phyloP scores from a whole-genome alignment of 2,888 invertebrate genomes.

The Eudasyphora cyanicolor region DNA sequence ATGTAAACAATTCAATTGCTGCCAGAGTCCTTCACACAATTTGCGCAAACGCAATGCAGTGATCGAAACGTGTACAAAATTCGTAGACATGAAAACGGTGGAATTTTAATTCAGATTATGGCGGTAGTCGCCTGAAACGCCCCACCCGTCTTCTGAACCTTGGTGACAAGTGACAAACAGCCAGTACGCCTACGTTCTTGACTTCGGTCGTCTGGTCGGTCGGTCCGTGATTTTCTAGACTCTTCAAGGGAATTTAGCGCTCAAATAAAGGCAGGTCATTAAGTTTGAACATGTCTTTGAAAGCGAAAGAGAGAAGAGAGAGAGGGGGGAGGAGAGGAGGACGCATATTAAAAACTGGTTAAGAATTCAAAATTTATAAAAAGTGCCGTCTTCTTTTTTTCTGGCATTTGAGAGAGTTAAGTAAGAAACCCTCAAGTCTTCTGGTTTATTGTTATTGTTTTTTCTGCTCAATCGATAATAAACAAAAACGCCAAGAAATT shows the following conservation, averaged over 20 bases:
- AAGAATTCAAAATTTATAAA: slow-evolving; percentile 6
- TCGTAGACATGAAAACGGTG: not conserved
- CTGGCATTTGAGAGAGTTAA: not conserved
- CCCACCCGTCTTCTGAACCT: slow-evolving; percentile 56
- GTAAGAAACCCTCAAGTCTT: not conserved
- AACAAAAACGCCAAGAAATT: too few relatives aligned
- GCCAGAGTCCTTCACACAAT: slow-evolving; percentile 61
- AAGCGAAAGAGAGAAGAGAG: too few relatives aligned
- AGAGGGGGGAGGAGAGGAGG: too few relatives aligned
- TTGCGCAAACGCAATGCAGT: slow-evolving; percentile 1
- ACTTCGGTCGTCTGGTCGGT: not conserved
- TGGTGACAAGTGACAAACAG: slow-evolving; percentile 53
- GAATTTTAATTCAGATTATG: not conserved
- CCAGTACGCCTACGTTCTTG: too few relatives aligned
- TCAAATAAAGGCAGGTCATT: not conserved
- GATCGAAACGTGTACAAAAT: slow-evolving; percentile 7
- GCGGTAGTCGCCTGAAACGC: slow-evolving; percentile 7
- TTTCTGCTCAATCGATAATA: not conserved
- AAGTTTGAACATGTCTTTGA: slow-evolving; percentile 12
- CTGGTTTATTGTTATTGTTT: not conserved
- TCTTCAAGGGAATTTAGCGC: not conserved
- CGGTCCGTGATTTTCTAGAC: not conserved
- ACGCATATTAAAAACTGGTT: not conserved
- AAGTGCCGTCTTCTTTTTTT: not conserved
- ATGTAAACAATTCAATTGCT: slow-evolving; percentile 28